Base-by-base conservation (phyloP, 2,797 vertebrate genomes). In the Cuculus canorus region DNA sequence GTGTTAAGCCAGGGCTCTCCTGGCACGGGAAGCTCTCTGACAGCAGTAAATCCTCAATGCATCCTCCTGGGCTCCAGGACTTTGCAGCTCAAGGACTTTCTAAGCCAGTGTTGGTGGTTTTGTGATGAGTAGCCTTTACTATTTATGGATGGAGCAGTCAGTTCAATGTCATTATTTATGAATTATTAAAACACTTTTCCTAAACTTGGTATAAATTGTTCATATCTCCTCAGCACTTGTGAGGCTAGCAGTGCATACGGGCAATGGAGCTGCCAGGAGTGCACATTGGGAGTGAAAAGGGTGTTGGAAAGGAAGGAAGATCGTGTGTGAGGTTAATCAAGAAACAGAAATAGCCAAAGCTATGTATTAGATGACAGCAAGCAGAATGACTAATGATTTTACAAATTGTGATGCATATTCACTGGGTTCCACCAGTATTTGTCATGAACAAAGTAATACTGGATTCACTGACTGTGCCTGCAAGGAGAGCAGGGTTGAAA, bases 281-380 rank as follows among this genome's bases (percentile, higher is more conserved):
- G 23, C 11, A 30, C 0, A 0, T 4, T 0, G 0, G 32, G 25
- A 73, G 21, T 56, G 23, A 75, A 75, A 50, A 64, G 15, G 12
- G 5, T 39, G 8, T 11, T 56, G 28, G 27, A 78, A 92, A 16
- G 9, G 17, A 17, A 86, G 43, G 16, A 76, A 59, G 17, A 33
- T 23, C 41, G 68, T 33, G 28, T 54, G 13, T 3, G 6, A 72
- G 52, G 27, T 66, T 72, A 73, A 76, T 79, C 11, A 28, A 84
- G 70, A 66, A 73, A 27, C 0, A 60, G 45, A 79, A 90, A 70
- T 73, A 69, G 69, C n/a, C 70, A 77, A 68, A 73, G 6, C 16
- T 66, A 5, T 39, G 30, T 27, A 27, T 76, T 32, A 82, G 56
- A 45, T 60, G 54, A 84, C 83, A 88, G 23, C 17, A 70, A 79